Conservation (phyloP, 1,140 invertebrate species). For the Calliphora vicina region DNA sequence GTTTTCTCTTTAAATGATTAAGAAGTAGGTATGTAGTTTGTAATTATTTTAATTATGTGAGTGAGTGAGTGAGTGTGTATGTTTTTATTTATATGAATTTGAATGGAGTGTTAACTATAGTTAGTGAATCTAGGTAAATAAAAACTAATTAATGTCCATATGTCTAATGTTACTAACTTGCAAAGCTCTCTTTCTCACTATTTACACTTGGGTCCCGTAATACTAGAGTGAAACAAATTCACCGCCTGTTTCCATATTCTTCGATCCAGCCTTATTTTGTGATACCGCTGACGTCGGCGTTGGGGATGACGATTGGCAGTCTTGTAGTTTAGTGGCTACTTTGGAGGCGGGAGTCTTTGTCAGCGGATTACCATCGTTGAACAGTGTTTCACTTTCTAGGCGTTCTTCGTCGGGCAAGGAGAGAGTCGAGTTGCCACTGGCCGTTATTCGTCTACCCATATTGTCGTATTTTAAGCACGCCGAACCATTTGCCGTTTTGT, state of each 20-base stretch:
- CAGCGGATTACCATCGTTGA: slow-evolving; percentile 46
- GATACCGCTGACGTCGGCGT: slow-evolving; percentile 19
- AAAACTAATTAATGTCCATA: slow-evolving; percentile 4
- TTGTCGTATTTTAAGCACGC: slow-evolving; percentile 79
- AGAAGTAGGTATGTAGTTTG: too few relatives aligned
- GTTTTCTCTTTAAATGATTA: too few relatives aligned
- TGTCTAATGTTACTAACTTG: background rate
- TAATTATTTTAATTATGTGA: too few relatives aligned
- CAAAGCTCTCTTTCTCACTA: slow-evolving; percentile 3
- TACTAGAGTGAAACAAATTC: slow-evolving; percentile 62
- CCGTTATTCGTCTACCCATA: slow-evolving; percentile 87
- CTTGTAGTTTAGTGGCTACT: slow-evolving; percentile 37
- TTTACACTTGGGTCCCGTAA: slow-evolving; percentile 61
- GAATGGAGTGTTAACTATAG: background rate
- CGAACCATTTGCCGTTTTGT: slow-evolving; percentile 34
- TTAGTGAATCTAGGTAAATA: background rate
- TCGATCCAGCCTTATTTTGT: background rate
- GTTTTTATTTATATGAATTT: too few relatives aligned
- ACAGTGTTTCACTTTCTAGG: slow-evolving; percentile 56
- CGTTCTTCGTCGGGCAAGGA: slow-evolving; percentile 73
- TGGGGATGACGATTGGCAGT: slow-evolving; percentile 32
- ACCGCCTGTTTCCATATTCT: slow-evolving; percentile 17
- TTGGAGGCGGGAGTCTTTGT: slow-evolving; percentile 29
- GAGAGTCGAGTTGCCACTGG: slow-evolving; percentile 82
- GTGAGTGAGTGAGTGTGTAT: too few relatives aligned